phyloP scores from a whole-genome alignment of 2,113 vertebrate species.

The Phrynocephalus versicolor region DNA sequence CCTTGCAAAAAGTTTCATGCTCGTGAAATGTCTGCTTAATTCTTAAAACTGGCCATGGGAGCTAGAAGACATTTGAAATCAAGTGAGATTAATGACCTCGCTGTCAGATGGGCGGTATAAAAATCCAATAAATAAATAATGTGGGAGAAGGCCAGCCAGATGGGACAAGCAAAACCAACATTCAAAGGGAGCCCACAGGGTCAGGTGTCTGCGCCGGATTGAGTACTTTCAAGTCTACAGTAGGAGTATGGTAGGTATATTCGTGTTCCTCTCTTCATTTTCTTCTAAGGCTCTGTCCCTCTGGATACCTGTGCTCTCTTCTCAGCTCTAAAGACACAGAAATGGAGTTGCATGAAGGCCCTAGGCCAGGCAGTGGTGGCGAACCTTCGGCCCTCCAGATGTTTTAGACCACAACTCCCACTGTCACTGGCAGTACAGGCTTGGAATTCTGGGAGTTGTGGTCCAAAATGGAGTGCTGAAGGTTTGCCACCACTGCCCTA shows the following conservation, averaged over 20 bases:
- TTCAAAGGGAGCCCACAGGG: too few species aligned
- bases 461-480: too few species aligned
- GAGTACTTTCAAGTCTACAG: not conserved
- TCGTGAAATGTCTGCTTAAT: not conserved
- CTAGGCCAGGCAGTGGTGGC: too few species aligned
- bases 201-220: not conserved
- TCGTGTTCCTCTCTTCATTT: not conserved
- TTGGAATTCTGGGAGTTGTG: too few species aligned
- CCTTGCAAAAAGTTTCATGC: not conserved
- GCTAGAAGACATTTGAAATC: not conserved
- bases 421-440: too few species aligned
- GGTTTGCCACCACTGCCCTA: too few species aligned
- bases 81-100: not conserved
- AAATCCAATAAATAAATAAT: too few species aligned
- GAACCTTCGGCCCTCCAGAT: too few species aligned
- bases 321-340: not conserved
- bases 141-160: too few species aligned
- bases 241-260: not conserved
- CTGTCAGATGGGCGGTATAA: too few species aligned
- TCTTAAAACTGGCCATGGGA: not conserved
- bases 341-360: not conserved
- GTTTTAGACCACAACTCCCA: too few species aligned
- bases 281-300: not conserved
- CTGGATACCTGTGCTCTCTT: not conserved
- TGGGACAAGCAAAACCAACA: too few species aligned